Conservation (phyloP, 1,140 invertebrate species). For the Cotesia chilonis region DNA sequence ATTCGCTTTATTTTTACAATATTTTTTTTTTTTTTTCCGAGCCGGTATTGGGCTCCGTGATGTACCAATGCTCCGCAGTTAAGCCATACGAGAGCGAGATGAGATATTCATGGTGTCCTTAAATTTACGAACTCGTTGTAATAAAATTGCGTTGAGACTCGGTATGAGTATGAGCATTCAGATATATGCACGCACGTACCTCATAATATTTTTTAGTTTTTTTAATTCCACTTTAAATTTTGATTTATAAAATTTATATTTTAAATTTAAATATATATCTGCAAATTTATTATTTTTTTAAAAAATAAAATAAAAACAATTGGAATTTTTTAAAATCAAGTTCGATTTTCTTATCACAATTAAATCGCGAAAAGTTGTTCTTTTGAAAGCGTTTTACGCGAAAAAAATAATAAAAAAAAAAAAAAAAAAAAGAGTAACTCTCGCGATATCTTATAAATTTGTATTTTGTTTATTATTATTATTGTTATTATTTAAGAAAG, state of each 20-base stretch:
- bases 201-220: slow-evolving; percentile 21
- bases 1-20: slow-evolving; percentile 2
- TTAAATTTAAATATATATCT: no score
- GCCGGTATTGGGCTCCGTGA: neutral
- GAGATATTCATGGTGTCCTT: slow-evolving; percentile 19
- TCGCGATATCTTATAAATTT: no score
- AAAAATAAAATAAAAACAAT: no score
- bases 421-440: no score
- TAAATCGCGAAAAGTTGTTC: no score
- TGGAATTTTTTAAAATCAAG: no score
- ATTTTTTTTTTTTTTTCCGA: neutral
- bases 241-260: neutral
- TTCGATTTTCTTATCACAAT: no score
- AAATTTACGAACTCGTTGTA: slow-evolving; percentile 34
- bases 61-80: neutral
- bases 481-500: neutral
- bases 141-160: slow-evolving; percentile 30
- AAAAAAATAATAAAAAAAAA: no score
- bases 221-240: slow-evolving; percentile 13
- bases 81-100: no score
- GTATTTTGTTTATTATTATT: neutral
- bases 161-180: slow-evolving; percentile 24
- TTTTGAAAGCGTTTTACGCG: no score
- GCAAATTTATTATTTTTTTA: no score
- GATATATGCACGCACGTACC: slow-evolving; percentile 28